Base-by-base conservation (phyloP, 1,140 invertebrate genomes). In the Temnothorax longispinosus region DNA sequence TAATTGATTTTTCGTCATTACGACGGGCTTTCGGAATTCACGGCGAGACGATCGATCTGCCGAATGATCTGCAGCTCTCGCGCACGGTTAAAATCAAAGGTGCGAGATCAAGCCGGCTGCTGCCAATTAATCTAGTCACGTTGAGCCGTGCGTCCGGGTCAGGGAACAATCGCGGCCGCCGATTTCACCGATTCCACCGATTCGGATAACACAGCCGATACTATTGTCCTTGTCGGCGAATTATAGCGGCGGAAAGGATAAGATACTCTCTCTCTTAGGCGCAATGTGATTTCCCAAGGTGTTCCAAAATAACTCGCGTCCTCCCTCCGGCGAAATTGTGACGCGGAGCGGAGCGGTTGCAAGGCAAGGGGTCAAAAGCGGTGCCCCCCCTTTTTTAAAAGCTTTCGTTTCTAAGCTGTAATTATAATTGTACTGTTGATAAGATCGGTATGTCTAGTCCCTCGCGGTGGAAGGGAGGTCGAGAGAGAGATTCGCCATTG, bases 371-470 rank as follows among this genome's bases (percentile, higher is more conserved):
- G 27, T 71, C 72, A 38, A 47, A 71, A 47, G 44, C 13, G 44
- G 47, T 3, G 3, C 18, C 64, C 69, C 54, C 21, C 60, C 27
- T 27, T 27, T 56, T 85, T 67, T 78, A 65, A 81, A 78, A 21
- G 38, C 11, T 87, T 85, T 71, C 35, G 87, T 92, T 89, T 85
- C 64, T 91, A 90, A 85, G 85, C 71, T 92, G 85, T 92, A 93
- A 94, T 93, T 92, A 92, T 93, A 67, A 90, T 93, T 60, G 86
- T 93, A 91, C 60, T 90, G 88, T 93, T 92, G 89, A 92, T 91
- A 91, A 91, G 91, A 94, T 94, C 92, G 91, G 90, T 94, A 93
- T 94, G 92, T 94, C 94, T 94, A 94, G 94, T 94, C 94, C 90
- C 84, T 92, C 91, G 90, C 77, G 93, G 81, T 77, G 84, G 69